Evolutionary conservation across 1,140 invertebrate genomes (phyloP).

Genomic region (Papilio dardanus): DNA sequence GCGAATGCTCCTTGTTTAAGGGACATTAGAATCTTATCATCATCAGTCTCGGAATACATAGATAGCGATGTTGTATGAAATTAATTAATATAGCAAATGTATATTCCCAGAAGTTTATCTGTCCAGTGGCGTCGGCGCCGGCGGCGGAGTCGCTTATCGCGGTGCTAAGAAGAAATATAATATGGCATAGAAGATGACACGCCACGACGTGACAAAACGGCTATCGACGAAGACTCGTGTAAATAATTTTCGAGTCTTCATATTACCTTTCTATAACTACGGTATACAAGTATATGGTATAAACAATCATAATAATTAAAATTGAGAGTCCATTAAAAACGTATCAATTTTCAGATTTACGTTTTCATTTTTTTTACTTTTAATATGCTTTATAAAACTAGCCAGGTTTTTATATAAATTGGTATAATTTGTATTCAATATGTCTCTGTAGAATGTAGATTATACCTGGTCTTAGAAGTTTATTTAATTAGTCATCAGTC

Average conservation of each 20-base stretch:
- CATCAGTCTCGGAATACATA: neutral
- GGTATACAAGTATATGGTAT: no score
- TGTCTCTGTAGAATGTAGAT: no score
- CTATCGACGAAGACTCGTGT: no score
- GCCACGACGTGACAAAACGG: neutral
- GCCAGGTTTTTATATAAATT: neutral
- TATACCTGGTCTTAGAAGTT: neutral
- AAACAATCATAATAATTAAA: no score
- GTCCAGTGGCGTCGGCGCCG: neutral
- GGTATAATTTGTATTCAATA: neutral
- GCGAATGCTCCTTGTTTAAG: no score
- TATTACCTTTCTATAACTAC: no score
- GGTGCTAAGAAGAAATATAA: neutral
- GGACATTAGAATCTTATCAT: neutral
- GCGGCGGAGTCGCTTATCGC: neutral
- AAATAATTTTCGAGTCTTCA: no score
- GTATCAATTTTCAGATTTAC: neutral
- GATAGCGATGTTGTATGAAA: neutral
- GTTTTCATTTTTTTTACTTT: neutral
- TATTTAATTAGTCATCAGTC: slow-evolving; percentile 32
- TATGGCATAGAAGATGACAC: neutral
- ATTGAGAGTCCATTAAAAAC: no score
- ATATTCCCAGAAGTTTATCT: no score
- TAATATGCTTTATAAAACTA: neutral
- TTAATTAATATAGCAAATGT: neutral